Base-by-base conservation (phyloP, 1,140 invertebrate species). In the Cheumatopsyche charites region DNA sequence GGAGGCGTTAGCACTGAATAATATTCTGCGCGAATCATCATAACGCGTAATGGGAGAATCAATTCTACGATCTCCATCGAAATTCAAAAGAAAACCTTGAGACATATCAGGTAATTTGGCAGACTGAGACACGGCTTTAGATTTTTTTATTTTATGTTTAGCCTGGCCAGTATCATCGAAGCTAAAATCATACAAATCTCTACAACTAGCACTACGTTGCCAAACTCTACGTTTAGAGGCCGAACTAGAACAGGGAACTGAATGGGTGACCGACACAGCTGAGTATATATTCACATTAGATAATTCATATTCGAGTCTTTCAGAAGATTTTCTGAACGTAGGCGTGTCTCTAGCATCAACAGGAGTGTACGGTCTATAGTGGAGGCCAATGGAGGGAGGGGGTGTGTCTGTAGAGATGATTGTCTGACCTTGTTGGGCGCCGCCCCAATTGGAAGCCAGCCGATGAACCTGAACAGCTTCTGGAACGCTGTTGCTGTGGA, bases 181-280 rank as follows among this genome's bases (percentile, higher is more conserved):
- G 78, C 87, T 89, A 78, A 87, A 90, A 79, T 90, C 89, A 78
- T 91, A 90, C 21, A 92, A 84, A 76, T 92, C 91, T 78, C 90
- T 88, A 82, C 92, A 93, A 77, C 90, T 92, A 75, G 90, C 89
- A 79, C 91, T 92, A 77, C 92, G 90, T 66, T 91, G 87, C 89
- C 89, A 90, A 26, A 88, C 82, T 77, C 87, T 85, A 65, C 84
- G 81, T 73, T 80, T 80, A 62, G 85, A 82, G 67, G 82, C 19
- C 74, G 83, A 83, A 26, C 17, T 17, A n/a, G 15, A 17, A 41
- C 61, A 19, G 12, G 55, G 43, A 25, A 70, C 41, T 1, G 61
- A 71, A 36, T 52, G 61, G 4, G 42, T 45, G 4, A 65, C 62
- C 1, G 70, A 71, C 1, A 61, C 45, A n/a, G 70, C 78, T 0